Conservation (phyloP, 2,113 vertebrate species). For the Conger conger region DNA sequence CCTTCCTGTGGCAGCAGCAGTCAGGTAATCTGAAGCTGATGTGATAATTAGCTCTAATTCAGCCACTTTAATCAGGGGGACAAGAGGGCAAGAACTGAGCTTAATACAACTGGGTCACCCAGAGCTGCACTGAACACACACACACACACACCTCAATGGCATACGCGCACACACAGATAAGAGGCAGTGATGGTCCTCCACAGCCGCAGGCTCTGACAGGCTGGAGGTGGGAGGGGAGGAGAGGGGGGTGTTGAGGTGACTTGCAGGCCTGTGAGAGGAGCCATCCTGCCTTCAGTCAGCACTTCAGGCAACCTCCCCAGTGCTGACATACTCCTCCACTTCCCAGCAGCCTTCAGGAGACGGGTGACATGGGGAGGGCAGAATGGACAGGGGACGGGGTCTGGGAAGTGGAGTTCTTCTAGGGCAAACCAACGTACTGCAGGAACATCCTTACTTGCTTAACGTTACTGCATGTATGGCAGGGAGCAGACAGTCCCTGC, state of each 20-base stretch:
- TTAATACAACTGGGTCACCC: constrained; percentile 18
- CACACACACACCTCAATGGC: not conserved
- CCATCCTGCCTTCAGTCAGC: not conserved
- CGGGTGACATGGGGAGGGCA: too few species aligned
- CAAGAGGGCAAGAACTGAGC: constrained; percentile 2
- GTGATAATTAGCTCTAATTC: constrained; percentile 26
- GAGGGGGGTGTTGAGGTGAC: too few species aligned
- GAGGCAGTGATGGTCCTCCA: not conserved
- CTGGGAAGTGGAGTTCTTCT: too few species aligned
- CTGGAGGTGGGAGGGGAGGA: too few species aligned
- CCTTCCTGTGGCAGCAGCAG: constrained; percentile 17
- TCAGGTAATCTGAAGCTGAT: constrained; percentile 16
- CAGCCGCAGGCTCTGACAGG: not conserved
- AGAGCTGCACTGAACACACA: not conserved
- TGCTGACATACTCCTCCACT: too few species aligned
- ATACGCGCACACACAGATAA: too few species aligned
- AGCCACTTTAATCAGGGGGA: constrained; percentile 17
- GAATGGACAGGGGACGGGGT: too few species aligned
- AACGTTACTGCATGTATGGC: too few species aligned
- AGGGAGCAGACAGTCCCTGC: too few species aligned
- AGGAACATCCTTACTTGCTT: too few species aligned
- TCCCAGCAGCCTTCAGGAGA: too few species aligned
- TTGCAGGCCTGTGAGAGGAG: not conserved
- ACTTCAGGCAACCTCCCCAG: not conserved
- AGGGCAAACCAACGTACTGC: too few species aligned